Evolutionary conservation across 2,888 invertebrate genomes (phyloP), one percentile per base, ranked within the genome.

Genomic region (Eupithecia pulchellata): DNA sequence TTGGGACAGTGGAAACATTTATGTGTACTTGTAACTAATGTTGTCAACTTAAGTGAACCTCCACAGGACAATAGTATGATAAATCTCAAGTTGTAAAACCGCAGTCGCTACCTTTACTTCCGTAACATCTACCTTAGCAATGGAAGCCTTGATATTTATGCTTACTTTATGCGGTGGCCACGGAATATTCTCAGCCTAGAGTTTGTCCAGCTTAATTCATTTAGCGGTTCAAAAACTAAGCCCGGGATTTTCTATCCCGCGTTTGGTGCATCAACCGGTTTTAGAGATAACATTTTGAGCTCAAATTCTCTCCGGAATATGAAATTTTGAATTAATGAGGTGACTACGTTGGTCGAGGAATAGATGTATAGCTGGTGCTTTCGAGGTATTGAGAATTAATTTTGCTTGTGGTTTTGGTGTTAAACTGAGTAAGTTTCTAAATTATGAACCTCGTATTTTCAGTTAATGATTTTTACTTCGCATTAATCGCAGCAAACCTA

Each of bases 111-210:
- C 20, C 20, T 13, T 77, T 69, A 65, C 64, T 72, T 72, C n/a
- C 72, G 81, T 77, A 78, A 29, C 60, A 84, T 67, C 68, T 66
- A 69, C 85, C 83, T 78, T 78, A 84, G 79, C 82, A 81, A 89
- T 88, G 83, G 85, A 86, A 81, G 79, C 82, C 79, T 74, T 77
- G 80, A 86, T 89, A 91, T 91, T 89, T 90, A 91, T 86, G 87
- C 83, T 86, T 86, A 88, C 90, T 89, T 89, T 88, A 89, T 89
- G 84, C 88, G 84, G 83, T 81, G 78, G 82, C 82, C 81, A 80
- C 80, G 78, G 84, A 83, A 89, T 87, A 86, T 88, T 86, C 86
- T 83, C 82, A 78, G 79, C 83, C 76, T 77, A 80, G 84, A 86
- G 86, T 89, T 86, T 84, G 79, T 81, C 71, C 75, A 72, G 83